phyloP scores from a whole-genome alignment of 64 coral and sea anemone genomes.

The Pachyseris speciosa region DNA sequence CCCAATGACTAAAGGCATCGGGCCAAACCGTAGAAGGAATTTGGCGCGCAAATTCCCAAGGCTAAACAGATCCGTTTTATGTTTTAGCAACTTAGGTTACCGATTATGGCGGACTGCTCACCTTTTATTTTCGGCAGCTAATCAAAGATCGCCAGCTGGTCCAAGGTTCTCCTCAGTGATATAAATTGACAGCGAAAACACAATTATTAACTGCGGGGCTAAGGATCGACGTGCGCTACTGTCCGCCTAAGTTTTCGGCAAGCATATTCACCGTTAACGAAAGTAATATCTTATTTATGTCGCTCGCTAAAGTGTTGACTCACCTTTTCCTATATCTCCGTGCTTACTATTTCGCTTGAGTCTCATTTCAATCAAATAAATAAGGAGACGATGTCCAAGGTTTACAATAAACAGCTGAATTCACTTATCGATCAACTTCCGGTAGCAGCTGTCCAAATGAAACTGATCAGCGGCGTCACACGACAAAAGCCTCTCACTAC shows the following conservation, averaged over 20 bases:
- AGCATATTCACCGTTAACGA: not conserved
- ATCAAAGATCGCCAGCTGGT: not conserved
- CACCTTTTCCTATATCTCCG: not conserved
- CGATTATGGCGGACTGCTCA: too few species aligned
- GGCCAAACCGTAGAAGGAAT: too few species aligned
- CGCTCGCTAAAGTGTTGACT: not conserved
- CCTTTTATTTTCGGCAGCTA: not conserved
- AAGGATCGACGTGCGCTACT: too few species aligned
- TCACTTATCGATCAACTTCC: not conserved
- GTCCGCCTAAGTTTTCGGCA: not conserved
- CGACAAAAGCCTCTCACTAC: not conserved
- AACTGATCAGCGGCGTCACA: not conserved
- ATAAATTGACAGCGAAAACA: not conserved
- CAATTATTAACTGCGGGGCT: not conserved
- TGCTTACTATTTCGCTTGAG: not conserved
- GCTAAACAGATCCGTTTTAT: too few species aligned
- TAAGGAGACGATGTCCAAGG: too few species aligned
- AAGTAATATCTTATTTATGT: not conserved
- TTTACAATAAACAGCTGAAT: constrained; percentile 16
- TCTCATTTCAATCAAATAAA: not conserved
- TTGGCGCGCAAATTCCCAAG: too few species aligned
- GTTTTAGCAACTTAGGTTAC: too few species aligned
- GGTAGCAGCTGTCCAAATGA: constrained; percentile 24
- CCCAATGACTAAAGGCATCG: too few species aligned
- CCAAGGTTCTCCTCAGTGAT: not conserved